These are phyloP conservation scores for Brachionus plicatilis DNA, from an alignment of 1,140 invertebrate species.

Conservation along the genomic window DNA sequence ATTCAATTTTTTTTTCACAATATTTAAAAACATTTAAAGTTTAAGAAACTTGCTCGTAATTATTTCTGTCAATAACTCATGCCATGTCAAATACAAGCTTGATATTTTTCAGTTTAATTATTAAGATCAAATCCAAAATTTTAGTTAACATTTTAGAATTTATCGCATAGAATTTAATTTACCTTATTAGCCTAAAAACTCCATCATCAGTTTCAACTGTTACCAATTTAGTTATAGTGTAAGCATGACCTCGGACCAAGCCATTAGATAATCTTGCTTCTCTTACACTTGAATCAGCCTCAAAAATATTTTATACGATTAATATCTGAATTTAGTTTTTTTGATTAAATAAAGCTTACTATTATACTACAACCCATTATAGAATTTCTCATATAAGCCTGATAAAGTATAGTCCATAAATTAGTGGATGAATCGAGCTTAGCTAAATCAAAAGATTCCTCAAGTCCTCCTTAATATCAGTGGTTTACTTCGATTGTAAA, in stretches of 20 bases:
- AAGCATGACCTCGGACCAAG: constrained; percentile 87
- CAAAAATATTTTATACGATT: neutral
- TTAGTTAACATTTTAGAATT: too few species aligned
- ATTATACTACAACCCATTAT: constrained; percentile 96
- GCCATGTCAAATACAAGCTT: too few species aligned
- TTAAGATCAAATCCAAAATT: too few species aligned
- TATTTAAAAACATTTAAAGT: too few species aligned
- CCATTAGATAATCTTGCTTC: constrained; percentile 82
- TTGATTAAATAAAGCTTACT: constrained; percentile 43
- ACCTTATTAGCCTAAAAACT: constrained; percentile 6
- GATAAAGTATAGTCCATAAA: constrained; percentile 50
- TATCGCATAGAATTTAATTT: neutral
- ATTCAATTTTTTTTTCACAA: too few species aligned
- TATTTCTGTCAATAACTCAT: too few species aligned
- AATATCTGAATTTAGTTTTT: neutral
- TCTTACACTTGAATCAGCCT: constrained; percentile 54
- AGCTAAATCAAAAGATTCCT: constrained; percentile 75
- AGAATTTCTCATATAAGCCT: constrained; percentile 84
- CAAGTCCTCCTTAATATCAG: constrained; percentile 59
- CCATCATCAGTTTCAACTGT: constrained; percentile 22
- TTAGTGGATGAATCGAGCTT: constrained; percentile 47
- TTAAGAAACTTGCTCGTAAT: too few species aligned
- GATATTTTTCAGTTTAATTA: too few species aligned
- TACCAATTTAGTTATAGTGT: constrained; percentile 78
- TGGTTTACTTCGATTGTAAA: neutral